Conservation (phyloP, 2,797 vertebrate species). For the Sebastes steindachneri region DNA sequence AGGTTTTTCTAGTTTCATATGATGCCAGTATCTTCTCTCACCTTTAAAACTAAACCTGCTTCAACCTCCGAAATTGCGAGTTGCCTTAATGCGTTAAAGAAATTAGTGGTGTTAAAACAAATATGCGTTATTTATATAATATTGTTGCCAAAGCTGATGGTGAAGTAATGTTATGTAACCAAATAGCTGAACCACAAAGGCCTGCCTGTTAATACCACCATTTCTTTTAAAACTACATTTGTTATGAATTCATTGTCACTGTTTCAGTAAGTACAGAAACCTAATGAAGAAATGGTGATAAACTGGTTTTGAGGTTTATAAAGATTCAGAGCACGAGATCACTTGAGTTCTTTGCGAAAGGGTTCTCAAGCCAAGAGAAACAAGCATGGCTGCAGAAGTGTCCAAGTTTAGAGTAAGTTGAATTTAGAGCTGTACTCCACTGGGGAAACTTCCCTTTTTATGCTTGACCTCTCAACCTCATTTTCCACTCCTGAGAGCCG, state of each 20-base stretch:
- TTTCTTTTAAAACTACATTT: not conserved
- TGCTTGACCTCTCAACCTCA: slow-evolving; percentile 75
- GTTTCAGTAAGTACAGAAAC: not conserved
- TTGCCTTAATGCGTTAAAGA: too few species aligned
- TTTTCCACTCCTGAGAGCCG: slow-evolving; percentile 83
- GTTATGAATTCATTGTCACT: not conserved
- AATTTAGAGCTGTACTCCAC: slow-evolving; percentile 74
- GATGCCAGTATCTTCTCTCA: too few species aligned
- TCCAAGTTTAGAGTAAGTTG: slow-evolving; percentile 79
- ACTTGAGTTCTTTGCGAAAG: slow-evolving; percentile 51
- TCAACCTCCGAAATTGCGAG: too few species aligned
- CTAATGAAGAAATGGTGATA: not conserved
- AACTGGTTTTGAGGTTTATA: slow-evolving; percentile 3
- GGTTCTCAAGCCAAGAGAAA: slow-evolving; percentile 78
- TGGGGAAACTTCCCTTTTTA: slow-evolving; percentile 80
- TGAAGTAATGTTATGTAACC: not conserved
- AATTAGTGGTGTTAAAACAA: too few species aligned
- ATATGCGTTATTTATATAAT: too few species aligned
- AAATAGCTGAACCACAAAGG: not conserved
- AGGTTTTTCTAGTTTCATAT: too few species aligned
- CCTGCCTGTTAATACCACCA: not conserved
- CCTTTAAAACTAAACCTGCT: accelerated
- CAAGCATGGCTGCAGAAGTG: slow-evolving; percentile 73
- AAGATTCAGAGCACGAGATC: slow-evolving; percentile 44
- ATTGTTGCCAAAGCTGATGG: not conserved